A percentile compares a stretch with the other conserved stretches of the same genome.
Conservation (phyloP, 2,888 invertebrate species). For the Busseola fusca region DNA sequence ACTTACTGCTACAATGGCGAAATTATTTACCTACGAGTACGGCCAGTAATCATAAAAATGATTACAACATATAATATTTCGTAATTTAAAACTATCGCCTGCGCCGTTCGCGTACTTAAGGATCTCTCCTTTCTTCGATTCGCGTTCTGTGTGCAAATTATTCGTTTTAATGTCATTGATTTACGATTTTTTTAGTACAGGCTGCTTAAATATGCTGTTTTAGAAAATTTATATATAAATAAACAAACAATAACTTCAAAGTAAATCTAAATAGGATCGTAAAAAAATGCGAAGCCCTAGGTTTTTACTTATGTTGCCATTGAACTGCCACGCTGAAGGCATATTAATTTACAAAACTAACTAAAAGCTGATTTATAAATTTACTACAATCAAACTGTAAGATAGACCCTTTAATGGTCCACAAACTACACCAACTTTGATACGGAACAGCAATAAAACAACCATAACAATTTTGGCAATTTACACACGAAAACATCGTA, state of each 20-base stretch:
- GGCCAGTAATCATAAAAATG: not conserved
- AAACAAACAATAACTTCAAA: not conserved
- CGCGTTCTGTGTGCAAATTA: no score
- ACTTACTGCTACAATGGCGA: not conserved
- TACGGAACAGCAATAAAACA: slow-evolving; percentile 17
- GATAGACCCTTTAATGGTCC: not conserved
- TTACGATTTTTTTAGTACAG: no score
- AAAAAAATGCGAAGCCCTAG: no score
- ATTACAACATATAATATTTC: not conserved
- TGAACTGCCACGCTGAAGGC: not conserved
- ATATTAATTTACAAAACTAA: not conserved
- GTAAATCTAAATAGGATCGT: no score
- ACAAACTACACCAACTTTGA: slow-evolving; percentile 14
- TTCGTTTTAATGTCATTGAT: no score
- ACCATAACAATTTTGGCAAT: slow-evolving; percentile 13
- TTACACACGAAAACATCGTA: not conserved
- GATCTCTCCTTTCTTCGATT: not conserved
- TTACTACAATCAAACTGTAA: not conserved
- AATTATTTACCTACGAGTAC: not conserved
- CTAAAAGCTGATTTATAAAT: not conserved
- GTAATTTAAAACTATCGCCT: not conserved
- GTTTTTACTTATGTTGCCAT: not conserved
- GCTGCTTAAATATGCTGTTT: not conserved
- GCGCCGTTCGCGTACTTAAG: not conserved
- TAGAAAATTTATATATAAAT: not conserved